These are phyloP conservation scores for Poecile montanus DNA, from an alignment of 2,797 vertebrate species.

Conservation along the genomic window DNA sequence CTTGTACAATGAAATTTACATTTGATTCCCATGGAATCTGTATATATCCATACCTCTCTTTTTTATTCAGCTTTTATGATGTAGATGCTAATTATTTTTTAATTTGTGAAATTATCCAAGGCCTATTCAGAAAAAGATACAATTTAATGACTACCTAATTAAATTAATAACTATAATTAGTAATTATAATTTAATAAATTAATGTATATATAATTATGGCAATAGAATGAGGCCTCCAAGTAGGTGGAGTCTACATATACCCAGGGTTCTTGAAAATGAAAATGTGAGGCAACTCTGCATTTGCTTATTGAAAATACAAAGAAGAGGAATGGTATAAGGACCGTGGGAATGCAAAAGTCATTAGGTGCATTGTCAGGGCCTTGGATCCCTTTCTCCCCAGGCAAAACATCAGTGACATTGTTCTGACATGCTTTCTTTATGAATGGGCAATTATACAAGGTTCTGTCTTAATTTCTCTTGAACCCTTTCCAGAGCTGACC, in stretches of 20 bases:
- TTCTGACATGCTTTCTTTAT: slow-evolving; percentile 52
- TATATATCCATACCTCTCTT: neutral
- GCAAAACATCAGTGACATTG: slow-evolving; percentile 47
- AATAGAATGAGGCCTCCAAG: neutral
- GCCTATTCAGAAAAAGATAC: neutral
- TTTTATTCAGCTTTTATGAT: neutral
- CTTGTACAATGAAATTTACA: neutral
- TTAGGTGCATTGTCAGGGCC: slow-evolving; percentile 3
- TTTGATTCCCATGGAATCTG: neutral
- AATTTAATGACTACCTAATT: neutral
- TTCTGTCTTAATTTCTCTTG: slow-evolving; percentile 61
- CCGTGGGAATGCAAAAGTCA: slow-evolving; percentile 27
- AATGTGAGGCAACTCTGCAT: neutral
- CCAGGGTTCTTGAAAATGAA: neutral
- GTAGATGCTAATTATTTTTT: neutral
- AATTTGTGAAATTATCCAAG: neutral
- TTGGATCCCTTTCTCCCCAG: slow-evolving; percentile 13
- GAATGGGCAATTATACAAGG: slow-evolving; percentile 44
- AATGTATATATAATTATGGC: neutral
- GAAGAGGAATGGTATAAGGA: neutral
- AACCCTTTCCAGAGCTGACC: slow-evolving; percentile 42
- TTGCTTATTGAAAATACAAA: neutral
- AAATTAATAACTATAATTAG: neutral
- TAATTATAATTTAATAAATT: neutral
- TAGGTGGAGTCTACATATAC: neutral